Conservation (phyloP, 1,140 invertebrate species). For the Anastatus disparis region DNA sequence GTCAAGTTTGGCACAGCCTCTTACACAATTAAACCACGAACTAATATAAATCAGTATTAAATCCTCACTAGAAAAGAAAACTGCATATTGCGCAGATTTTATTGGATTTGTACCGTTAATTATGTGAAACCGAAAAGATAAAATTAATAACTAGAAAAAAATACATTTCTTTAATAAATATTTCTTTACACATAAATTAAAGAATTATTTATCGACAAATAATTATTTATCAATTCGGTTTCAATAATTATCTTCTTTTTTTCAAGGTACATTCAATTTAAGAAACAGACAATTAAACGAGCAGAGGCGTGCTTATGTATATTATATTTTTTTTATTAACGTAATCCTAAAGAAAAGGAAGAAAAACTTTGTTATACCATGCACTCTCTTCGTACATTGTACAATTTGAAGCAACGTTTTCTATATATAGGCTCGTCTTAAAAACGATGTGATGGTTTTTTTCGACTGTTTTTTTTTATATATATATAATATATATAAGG, state of each 20-base stretch:
- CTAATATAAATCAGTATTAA: constrained; percentile 26
- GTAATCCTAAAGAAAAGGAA: constrained; percentile 38
- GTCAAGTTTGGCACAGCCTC: constrained; percentile 33
- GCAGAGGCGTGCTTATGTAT: constrained; percentile 53
- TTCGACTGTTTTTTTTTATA: too few relatives aligned
- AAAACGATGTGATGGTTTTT: constrained; percentile 16
- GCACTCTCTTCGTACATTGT: constrained; percentile 51
- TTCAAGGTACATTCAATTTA: constrained; percentile 19
- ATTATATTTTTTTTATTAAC: too few relatives aligned
- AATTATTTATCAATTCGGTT: constrained; percentile 13
- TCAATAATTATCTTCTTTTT: constrained; percentile 21
- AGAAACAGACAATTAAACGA: constrained; percentile 48
- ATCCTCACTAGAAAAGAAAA: neutral
- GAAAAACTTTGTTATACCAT: constrained; percentile 43
- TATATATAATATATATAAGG: too few relatives aligned
- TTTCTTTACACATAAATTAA: neutral
- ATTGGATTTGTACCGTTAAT: constrained; percentile 9
- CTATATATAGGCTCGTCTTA: constrained; percentile 39
- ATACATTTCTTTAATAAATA: too few relatives aligned
- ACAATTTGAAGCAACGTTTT: constrained; percentile 52
- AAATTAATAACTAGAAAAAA: neutral
- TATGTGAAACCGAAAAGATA: constrained; percentile 5
- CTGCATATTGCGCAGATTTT: constrained; percentile 13
- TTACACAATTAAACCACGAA: constrained; percentile 35
- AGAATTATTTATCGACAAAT: neutral